Conservation (phyloP, 2,888 invertebrate genomes). For the Conistra vaccinii region DNA sequence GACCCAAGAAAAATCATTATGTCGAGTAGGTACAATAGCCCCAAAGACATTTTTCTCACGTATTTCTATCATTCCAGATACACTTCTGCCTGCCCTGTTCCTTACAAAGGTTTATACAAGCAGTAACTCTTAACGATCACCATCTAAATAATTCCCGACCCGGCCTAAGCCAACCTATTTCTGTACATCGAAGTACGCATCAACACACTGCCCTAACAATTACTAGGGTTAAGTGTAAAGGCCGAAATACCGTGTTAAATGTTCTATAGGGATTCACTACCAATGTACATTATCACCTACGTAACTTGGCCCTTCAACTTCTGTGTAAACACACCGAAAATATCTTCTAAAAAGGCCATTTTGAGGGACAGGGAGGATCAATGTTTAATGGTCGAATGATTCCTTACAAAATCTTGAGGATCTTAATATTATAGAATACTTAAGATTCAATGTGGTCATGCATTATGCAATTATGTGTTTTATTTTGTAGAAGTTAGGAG, state of each 20-base stretch:
- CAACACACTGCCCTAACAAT: constrained; percentile 84
- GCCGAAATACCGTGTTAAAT: constrained; percentile 86
- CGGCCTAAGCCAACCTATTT: constrained; percentile 69
- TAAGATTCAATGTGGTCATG: constrained; percentile 61
- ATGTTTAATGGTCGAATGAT: constrained; percentile 37
- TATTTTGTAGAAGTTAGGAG: constrained; percentile 28
- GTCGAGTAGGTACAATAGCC: no score
- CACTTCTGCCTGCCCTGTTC: not conserved
- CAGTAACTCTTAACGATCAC: constrained; percentile 46
- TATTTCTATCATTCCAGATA: not conserved
- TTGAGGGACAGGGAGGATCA: constrained; percentile 37
- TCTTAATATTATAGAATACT: constrained; percentile 72
- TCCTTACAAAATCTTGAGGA: constrained; percentile 77
- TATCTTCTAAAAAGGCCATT: not conserved
- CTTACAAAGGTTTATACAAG: not conserved
- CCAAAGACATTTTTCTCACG: no score
- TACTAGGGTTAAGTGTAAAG: constrained; percentile 86
- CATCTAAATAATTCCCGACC: constrained; percentile 69
- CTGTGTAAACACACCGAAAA: constrained; percentile 61
- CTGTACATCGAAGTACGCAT: constrained; percentile 73
- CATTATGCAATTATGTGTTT: constrained; percentile 54
- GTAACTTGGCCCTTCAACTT: constrained; percentile 76
- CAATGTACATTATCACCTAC: constrained; percentile 84
- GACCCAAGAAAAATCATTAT: no score
- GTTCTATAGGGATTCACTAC: constrained; percentile 81